Base-by-base conservation (phyloP, 1,140 invertebrate species). In the Anoplophora glabripennis region DNA sequence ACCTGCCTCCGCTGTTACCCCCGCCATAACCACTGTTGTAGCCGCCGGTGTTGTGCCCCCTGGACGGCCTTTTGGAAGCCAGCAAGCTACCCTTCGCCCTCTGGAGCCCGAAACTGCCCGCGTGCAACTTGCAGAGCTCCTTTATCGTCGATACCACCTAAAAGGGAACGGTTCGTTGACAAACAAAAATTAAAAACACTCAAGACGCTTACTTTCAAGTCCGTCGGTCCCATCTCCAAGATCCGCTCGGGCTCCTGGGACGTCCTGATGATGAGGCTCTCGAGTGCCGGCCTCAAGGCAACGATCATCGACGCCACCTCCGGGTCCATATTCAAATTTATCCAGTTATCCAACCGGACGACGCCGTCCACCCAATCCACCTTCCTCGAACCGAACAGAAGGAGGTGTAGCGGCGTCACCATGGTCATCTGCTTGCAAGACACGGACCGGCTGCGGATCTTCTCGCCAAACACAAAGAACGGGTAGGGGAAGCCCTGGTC, bases 391-490 rank as follows among this genome's bases (percentile, higher is more conserved):
- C 89, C 96, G 78, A 99, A 98, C 5, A 99, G 75, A 59, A 99
- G 74, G 4, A 99, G 77, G 77, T 99, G 96, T 57, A 99, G 75
- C 0, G 96, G 94, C 1, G 94, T 88, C 1, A 98, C 89, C 94
- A 98, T 98, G 0, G 93, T 94, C 82, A 96, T 90, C 78, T 97
- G 94, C 74, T 99, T 99, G 75, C 94, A 98, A 11, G 91, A 91
- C n/a, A 99, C 94, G 5, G 95, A 94, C 64, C 92, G 81, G 0
- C 96, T 98, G 51, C 96, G 85, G 44, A 99, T 94, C 84, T 99
- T 99, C 80, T 99, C 96, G 2, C 94, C 94, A 77, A 98, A 99
- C 35, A 99, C 91, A 75, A 99, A 98, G 71, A 97, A 93, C 3
- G 96, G 96, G 57, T 89, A 96, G 0, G 92, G 90, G 69, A 98